Evolutionary conservation across 2,113 vertebrate genomes (phyloP), one percentile per base, ranked within the genome.

Genomic region (Sciurus niger): DNA sequence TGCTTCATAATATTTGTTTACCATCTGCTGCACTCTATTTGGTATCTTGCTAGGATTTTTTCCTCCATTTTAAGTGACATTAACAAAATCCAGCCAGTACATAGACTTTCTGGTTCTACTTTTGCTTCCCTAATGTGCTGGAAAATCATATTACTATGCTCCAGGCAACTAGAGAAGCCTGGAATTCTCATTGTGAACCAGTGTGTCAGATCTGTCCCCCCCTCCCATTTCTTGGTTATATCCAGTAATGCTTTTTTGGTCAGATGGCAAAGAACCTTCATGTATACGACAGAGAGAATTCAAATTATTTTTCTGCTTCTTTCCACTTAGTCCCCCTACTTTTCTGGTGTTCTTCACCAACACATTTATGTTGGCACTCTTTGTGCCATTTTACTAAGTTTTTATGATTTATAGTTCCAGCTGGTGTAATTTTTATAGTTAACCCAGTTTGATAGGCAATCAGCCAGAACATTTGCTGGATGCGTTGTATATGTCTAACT

Each of bases 21-120:
- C 98, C 98, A 98, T 99, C 98, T 99, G 98, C 98, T 96, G 97
- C 97, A 79, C 97, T 97, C 98, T 98, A 11, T 98, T 98, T 90
- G 97, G 95, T 97, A 68, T 98, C 98, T 98, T 98, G 97, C 32
- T 96, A 98, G 98, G 97, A 90, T 98, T 98, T 98, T 97, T 98
- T 60, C 97, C 98, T 98, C 96, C 98, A 95, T 98, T 98, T 98
- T 97, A 97, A 98, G 98, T 97, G 98, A 97, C 97, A 98, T 97
- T 98, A 98, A 97, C 98, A 98, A 97, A 98, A 98, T 98, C 98
- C 97, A 98, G 96, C 96, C 98, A 97, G 90, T 96, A 93, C 58
- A 32, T 94, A 96, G 97, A 96, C 95, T 97, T 97, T 96, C 97
- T 96, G 84, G 97, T 98, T 98, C 97, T 98, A 93, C 97, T 97